Conservation (phyloP, 2,888 invertebrate species). For the Zaprionus lineosus region DNA sequence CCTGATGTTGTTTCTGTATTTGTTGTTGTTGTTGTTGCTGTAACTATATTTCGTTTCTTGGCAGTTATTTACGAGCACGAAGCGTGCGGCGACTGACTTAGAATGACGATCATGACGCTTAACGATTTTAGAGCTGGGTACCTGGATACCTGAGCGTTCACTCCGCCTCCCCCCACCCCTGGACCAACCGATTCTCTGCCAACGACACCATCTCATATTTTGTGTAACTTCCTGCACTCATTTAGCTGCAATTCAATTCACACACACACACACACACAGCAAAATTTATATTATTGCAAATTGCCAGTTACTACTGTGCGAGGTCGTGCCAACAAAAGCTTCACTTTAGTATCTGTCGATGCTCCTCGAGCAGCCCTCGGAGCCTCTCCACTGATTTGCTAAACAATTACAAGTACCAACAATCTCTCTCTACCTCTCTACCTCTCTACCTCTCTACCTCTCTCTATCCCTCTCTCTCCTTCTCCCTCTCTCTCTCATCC, state of each 20-base stretch:
- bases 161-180: too few relatives aligned
- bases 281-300: constrained; percentile 55
- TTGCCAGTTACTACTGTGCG: constrained; percentile 75
- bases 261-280: too few relatives aligned
- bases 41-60: constrained; percentile 9
- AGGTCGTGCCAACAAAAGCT: constrained; percentile 57
- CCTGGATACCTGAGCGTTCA: too few relatives aligned
- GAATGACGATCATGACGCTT: constrained; percentile 42
- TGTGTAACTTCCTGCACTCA: not conserved
- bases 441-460: too few relatives aligned
- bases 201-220: too few relatives aligned
- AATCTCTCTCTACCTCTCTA: too few relatives aligned
- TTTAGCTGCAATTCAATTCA: too few relatives aligned
- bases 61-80: constrained; percentile 62
- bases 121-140: too few relatives aligned
- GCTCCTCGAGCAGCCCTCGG: constrained; percentile 22
- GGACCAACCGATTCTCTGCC: too few relatives aligned
- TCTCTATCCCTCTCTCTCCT: too few relatives aligned
- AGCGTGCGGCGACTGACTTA: constrained; percentile 54
- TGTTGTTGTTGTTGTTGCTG: constrained; percentile 8
- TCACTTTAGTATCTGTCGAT: constrained; percentile 46
- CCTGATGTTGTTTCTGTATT: constrained; percentile 21
- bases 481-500: too few relatives aligned
- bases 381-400: constrained; percentile 70
- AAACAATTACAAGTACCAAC: constrained; percentile 74